These are phyloP conservation scores for Acrocyrtus sp. DNA, from an alignment of 2,888 invertebrate species.

Conservation along the genomic window DNA sequence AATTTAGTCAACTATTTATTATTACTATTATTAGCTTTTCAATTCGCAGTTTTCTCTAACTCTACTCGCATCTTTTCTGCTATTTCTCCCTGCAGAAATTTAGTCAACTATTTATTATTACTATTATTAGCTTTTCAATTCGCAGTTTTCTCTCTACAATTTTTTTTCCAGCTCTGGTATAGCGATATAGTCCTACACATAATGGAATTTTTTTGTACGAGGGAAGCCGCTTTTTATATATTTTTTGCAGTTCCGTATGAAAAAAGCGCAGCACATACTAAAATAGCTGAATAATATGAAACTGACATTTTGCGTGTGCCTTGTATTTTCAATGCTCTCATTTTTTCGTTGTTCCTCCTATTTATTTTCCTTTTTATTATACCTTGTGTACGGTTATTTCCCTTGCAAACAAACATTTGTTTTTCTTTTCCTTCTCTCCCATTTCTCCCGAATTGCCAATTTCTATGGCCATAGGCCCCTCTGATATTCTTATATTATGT, in stretches of 20 bases:
- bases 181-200: no score
- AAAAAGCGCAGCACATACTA: no score
- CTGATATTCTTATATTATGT: no score
- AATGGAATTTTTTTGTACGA: no score
- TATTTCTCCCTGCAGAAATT: constrained; percentile 17
- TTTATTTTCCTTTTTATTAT: constrained; percentile 19
- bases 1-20: constrained; percentile 15
- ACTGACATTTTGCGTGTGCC: constrained; percentile 40
- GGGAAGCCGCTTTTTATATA: no score
- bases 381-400: constrained; percentile 14
- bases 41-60: constrained; percentile 34
- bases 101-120: constrained; percentile 23
- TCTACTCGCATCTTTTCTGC: no score
- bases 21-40: constrained; percentile 45
- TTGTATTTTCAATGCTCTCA: constrained; percentile 8
- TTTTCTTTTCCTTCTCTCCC: constrained; percentile 13
- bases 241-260: no score
- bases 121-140: constrained; percentile 45
- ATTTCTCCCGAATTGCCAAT: constrained; percentile 34
- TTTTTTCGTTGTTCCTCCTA: not conserved
- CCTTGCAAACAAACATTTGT: constrained; percentile 15
- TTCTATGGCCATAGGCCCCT: not conserved
- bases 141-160: constrained; percentile 28
- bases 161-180: no score
- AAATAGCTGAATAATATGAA: constrained; percentile 36